A percentile compares a stretch with the other conserved stretches of the same genome.
Evolutionary conservation across 2,888 invertebrate species (phyloP).

Genomic region (Amphipyra tragopoginis): DNA sequence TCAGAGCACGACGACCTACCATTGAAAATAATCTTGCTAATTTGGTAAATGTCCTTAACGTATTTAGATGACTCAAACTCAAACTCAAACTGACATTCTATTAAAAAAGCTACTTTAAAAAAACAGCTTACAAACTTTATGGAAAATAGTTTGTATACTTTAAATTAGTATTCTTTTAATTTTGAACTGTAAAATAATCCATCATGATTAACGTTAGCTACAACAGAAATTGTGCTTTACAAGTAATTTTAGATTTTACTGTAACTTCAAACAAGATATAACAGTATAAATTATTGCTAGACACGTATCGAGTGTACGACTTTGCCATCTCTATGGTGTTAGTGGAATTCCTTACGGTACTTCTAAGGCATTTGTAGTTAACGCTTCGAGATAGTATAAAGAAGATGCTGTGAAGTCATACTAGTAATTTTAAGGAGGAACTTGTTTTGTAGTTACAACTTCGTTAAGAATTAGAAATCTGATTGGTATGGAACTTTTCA

Average conservation of each 20-base stretch:
- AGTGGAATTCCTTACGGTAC: constrained; percentile 39
- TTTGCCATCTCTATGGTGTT: constrained; percentile 22
- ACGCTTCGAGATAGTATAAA: not conserved
- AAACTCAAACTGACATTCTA: no score
- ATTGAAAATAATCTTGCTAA: no score
- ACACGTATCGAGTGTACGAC: constrained; percentile 16
- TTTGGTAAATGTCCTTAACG: no score
- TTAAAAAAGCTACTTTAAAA: no score
- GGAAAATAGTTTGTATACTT: no score
- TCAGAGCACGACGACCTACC: no score
- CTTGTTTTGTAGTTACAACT: constrained; percentile 1
- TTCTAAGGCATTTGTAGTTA: constrained; percentile 15
- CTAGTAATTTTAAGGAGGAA: constrained; percentile 22
- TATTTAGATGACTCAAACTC: no score
- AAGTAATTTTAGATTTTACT: not conserved
- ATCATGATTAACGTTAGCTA: no score
- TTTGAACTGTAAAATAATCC: no score
- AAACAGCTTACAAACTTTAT: no score
- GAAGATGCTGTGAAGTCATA: constrained; percentile 7
- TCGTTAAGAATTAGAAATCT: constrained; percentile 8
- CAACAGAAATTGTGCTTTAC: not conserved
- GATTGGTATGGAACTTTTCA: not conserved
- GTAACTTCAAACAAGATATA: constrained; percentile 26
- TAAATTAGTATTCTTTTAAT: no score
- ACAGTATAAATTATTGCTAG: constrained; percentile 28